A percentile compares a stretch with the other conserved stretches of the same genome.
phyloP scores from a whole-genome alignment of 2,888 invertebrate genomes.

The Allygus modestus region DNA sequence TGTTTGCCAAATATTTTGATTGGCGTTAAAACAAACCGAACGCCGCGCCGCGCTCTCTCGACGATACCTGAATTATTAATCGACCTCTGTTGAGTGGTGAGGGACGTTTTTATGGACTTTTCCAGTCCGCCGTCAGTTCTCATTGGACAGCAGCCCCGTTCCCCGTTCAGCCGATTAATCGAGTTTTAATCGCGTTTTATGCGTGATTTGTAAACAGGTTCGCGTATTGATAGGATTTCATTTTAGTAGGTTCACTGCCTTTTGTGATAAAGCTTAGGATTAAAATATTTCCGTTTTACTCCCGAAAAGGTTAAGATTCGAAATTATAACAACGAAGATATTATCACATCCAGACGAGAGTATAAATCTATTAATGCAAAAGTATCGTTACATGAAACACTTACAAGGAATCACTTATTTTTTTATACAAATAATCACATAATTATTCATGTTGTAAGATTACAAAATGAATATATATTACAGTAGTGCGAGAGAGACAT shows the following conservation, averaged over 20 bases:
- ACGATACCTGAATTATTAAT: conserved; percentile 45
- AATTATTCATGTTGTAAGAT: no score
- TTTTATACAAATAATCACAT: no score
- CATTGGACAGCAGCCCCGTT: background rate
- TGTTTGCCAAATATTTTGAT: conserved; percentile 58
- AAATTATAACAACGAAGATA: no score
- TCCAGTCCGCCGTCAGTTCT: conserved; percentile 33
- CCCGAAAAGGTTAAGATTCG: no score
- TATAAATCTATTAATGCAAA: no score
- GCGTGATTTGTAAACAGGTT: conserved; percentile 30
- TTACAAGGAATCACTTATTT: no score
- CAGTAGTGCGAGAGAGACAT: no score
- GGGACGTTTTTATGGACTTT: conserved; percentile 40
- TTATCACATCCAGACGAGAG: no score
- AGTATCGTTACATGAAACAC: no score
- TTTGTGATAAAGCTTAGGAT: no score
- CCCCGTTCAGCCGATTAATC: background rate
- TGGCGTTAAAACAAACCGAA: conserved; percentile 59
- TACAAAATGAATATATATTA: no score
- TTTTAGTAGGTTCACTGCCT: background rate
- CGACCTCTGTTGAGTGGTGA: background rate
- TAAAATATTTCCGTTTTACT: no score
- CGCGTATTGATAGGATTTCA: background rate
- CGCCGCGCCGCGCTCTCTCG: conserved; percentile 25
- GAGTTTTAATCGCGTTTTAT: conserved; percentile 27